A percentile compares a stretch with the other conserved stretches of the same genome.
phyloP scores from a whole-genome alignment of 2,797 vertebrate species.

The Eupleurogrammus muticus region DNA sequence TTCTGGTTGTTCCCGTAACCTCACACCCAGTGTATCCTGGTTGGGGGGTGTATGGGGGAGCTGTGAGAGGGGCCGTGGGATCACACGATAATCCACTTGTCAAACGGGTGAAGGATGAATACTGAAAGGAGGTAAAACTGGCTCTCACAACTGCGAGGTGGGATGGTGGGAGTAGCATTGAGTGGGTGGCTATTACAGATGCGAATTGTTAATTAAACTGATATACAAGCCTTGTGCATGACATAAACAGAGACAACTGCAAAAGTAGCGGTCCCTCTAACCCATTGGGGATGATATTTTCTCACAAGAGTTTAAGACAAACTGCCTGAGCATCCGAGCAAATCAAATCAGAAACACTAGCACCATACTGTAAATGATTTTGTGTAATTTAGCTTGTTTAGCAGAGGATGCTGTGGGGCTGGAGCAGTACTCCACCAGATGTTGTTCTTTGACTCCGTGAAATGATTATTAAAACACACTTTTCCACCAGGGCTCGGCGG shows the following conservation, averaged over 20 bases:
- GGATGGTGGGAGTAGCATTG: not conserved
- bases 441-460: conserved; percentile 51
- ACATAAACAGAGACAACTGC: conserved; percentile 25
- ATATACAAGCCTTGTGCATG: conserved; percentile 4
- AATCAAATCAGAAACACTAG: conserved; percentile 49
- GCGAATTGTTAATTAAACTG: conserved; percentile 35
- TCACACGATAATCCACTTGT: conserved; percentile 23
- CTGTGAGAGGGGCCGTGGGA: conserved; percentile 10
- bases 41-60: conserved; percentile 15
- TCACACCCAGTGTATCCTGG: conserved; percentile 31
- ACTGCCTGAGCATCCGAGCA: conserved; percentile 42
- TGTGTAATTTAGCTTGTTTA: conserved; percentile 54
- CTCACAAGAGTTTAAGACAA: conserved; percentile 32
- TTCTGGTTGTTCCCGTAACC: conserved; percentile 24
- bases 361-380: conserved; percentile 19
- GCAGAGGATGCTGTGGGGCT: conserved; percentile 27
- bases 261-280: conserved; percentile 3
- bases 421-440: conserved; percentile 62
- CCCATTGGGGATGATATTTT: conserved; percentile 11
- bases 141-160: not conserved
- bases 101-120: conserved; percentile 15
- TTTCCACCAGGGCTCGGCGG: conserved; percentile 50
- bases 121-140: conserved; percentile 1
- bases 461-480: conserved; percentile 65
- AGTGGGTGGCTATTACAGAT: not conserved